Percentiles rank a stretch among this genome's conserved stretches.
phyloP scores from a whole-genome alignment of 2,113 vertebrate species.

The Montifringilla adamsi region DNA sequence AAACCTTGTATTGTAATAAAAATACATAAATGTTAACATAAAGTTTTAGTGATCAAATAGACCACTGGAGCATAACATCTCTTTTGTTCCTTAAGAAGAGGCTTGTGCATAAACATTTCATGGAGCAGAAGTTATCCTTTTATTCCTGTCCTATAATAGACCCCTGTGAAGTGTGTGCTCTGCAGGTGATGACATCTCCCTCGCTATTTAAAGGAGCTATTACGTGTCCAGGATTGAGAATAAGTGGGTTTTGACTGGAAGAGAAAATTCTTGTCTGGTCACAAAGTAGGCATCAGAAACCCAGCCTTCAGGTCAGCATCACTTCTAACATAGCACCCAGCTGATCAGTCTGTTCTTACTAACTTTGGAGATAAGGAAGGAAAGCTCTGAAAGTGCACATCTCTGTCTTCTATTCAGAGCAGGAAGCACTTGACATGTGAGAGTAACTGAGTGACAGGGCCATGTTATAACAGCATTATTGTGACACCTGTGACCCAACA shows the following conservation, averaged over 20 bases:
- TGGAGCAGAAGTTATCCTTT: not conserved
- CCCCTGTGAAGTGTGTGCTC: not conserved
- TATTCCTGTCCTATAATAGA: not conserved
- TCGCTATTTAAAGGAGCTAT: not conserved
- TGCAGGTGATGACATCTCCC: not conserved
- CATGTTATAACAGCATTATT: not conserved
- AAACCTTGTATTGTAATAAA: not conserved
- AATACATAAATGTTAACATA: not conserved
- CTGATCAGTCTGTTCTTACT: not conserved
- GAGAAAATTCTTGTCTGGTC: not conserved
- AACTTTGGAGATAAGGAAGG: not conserved
- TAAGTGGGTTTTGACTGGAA: not conserved
- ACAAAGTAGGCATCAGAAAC: not conserved
- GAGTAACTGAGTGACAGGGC: not conserved
- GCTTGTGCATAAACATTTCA: not conserved
- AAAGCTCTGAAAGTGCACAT: not conserved
- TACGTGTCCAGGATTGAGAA: not conserved
- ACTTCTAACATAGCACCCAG: not conserved
- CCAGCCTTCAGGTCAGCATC: not conserved
- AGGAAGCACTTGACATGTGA: not conserved
- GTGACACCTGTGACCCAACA: not conserved
- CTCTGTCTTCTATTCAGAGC: not conserved
- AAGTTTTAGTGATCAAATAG: not conserved
- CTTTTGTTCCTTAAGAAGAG: not conserved
- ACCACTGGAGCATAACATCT: not conserved